phyloP scores from a whole-genome alignment of 2,888 invertebrate species.

The Leucania comma region DNA sequence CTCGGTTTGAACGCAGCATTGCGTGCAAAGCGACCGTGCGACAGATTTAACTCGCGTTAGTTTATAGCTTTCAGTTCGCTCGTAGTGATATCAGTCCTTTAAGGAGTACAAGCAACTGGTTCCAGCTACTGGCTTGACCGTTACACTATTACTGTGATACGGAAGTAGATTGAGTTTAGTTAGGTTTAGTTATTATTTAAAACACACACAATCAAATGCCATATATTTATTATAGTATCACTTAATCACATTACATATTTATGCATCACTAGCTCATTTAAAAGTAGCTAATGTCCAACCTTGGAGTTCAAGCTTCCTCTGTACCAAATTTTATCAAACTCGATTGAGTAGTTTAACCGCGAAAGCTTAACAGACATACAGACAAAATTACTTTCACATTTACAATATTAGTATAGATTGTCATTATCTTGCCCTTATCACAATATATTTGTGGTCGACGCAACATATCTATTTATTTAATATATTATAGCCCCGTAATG shows the following conservation, averaged over 20 bases:
- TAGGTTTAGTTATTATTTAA: background rate
- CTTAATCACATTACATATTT: background rate
- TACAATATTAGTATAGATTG: too few relatives aligned
- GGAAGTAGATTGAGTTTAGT: background rate
- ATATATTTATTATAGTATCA: too few relatives aligned
- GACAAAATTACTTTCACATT: too few relatives aligned
- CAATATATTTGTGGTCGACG: background rate
- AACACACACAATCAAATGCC: background rate
- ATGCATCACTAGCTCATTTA: too few relatives aligned
- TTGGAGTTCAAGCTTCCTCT: too few relatives aligned
- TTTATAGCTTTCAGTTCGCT: conserved; percentile 53
- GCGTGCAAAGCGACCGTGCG: conserved; percentile 49
- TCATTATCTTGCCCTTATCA: background rate
- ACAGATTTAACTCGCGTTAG: conserved; percentile 66
- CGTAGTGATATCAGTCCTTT: conserved; percentile 24
- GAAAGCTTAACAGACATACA: too few relatives aligned
- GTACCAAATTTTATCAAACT: too few relatives aligned
- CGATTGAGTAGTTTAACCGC: too few relatives aligned
- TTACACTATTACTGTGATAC: background rate
- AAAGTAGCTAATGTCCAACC: too few relatives aligned
- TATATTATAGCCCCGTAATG: background rate
- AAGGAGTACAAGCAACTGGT: conserved; percentile 17
- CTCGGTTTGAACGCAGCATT: conserved; percentile 21
- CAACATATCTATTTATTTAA: background rate
- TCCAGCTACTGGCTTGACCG: background rate